A percentile compares a stretch with the other conserved stretches of the same genome.
Conservation (phyloP, 2,888 invertebrate species). For the Horisme vitalbata region DNA sequence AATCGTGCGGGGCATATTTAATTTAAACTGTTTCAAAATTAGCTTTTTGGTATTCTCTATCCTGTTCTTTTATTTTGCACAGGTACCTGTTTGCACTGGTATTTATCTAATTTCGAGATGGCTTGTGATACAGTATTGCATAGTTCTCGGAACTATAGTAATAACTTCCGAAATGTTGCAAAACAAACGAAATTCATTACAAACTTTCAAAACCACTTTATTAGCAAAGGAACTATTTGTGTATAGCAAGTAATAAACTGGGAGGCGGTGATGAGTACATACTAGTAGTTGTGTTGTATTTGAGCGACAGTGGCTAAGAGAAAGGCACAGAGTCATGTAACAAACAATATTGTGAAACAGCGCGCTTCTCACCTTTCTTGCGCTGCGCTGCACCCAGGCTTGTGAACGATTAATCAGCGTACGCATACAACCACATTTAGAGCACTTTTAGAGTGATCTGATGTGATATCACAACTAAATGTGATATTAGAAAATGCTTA, state of each 20-base stretch:
- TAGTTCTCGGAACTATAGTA: background rate
- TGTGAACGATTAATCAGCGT: too few relatives aligned
- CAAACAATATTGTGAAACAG: too few relatives aligned
- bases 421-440: too few relatives aligned
- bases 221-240: slow-evolving; percentile 20
- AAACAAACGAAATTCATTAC: slow-evolving; percentile 14
- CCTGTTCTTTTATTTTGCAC: background rate
- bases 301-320: slow-evolving; percentile 9
- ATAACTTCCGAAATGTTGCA: slow-evolving; percentile 13
- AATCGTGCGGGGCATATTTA: slow-evolving; percentile 20
- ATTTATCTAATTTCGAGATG: slow-evolving; percentile 1
- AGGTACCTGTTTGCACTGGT: too few relatives aligned
- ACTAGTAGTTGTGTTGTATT: slow-evolving; percentile 17
- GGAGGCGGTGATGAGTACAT: slow-evolving; percentile 18
- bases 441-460: too few relatives aligned
- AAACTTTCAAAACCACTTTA: slow-evolving; percentile 20
- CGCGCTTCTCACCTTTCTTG: too few relatives aligned
- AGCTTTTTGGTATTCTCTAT: background rate
- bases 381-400: too few relatives aligned
- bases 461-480: too few relatives aligned
- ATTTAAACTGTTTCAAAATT: slow-evolving; percentile 14
- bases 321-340: slow-evolving; percentile 18
- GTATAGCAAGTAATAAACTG: slow-evolving; percentile 17
- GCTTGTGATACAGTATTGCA: background rate
- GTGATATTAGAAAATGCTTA: too few relatives aligned